Evolutionary conservation across 2,113 vertebrate genomes (phyloP).

Genomic region (Gallinago undulata): DNA sequence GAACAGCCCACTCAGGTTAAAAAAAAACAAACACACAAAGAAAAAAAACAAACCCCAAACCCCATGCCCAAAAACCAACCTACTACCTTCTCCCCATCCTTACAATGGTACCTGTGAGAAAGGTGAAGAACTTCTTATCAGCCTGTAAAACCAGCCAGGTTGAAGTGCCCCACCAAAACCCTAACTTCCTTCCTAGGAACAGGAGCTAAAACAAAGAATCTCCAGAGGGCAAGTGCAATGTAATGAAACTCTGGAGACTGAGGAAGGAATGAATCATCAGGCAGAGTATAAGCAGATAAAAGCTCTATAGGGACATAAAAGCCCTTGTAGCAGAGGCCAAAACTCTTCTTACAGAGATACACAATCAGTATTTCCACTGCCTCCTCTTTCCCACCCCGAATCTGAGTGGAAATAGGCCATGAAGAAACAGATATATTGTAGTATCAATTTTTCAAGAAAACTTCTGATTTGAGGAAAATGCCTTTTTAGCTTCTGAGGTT

Average conservation of each 20-base stretch:
- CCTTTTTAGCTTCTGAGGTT: not conserved
- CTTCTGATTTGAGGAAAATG: not conserved
- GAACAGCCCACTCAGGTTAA: not conserved
- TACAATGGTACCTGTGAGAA: not conserved
- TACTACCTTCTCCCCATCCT: not conserved
- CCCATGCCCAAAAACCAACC: not conserved
- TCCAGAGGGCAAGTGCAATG: not conserved
- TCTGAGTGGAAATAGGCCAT: not conserved
- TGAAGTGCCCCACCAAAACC: not conserved
- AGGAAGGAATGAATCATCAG: not conserved
- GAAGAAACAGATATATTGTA: not conserved
- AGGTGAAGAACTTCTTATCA: not conserved
- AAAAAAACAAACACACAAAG: not conserved
- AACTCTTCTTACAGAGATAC: not conserved
- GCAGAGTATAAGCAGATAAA: not conserved
- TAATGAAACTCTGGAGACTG: not conserved
- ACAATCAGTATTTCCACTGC: not conserved
- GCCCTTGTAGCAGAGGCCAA: not conserved
- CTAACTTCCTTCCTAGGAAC: not conserved
- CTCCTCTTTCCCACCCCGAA: not conserved
- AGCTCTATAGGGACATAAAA: not conserved
- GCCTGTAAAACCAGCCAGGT: not conserved
- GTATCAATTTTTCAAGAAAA: not conserved
- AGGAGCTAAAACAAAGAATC: not conserved
- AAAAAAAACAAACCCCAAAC: no score